Evolutionary conservation across 1,140 invertebrate genomes (phyloP).

Genomic region (Dendrolimus kikuchii): DNA sequence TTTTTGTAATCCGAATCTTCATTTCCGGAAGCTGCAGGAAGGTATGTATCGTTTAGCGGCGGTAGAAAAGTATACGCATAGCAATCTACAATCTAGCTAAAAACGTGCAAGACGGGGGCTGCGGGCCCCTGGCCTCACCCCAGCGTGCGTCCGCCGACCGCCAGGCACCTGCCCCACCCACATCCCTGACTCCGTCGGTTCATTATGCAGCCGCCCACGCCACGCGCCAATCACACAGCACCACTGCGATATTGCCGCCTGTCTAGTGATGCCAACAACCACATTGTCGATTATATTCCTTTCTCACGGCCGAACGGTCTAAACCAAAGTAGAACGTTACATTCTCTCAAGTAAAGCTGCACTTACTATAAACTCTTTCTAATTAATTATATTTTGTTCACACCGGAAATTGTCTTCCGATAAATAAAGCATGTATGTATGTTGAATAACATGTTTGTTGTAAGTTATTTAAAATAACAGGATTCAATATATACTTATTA

Average conservation of each 20-base stretch:
- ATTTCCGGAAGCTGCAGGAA: too few relatives aligned
- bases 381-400: too few relatives aligned
- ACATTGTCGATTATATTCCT: slow-evolving; percentile 22
- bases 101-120: slow-evolving; percentile 24
- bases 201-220: slow-evolving; percentile 62
- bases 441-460: too few relatives aligned
- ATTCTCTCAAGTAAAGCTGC: too few relatives aligned
- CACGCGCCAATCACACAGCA: slow-evolving; percentile 60
- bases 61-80: too few relatives aligned
- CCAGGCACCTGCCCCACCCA: slow-evolving; percentile 17
- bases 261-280: slow-evolving; percentile 44
- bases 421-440: slow-evolving; percentile 1
- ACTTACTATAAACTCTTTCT: too few relatives aligned
- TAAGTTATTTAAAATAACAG: too few relatives aligned
- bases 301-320: too few relatives aligned
- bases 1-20: too few relatives aligned
- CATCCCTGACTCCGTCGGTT: slow-evolving; percentile 28
- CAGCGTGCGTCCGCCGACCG: slow-evolving; percentile 9
- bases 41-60: too few relatives aligned
- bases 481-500: too few relatives aligned
- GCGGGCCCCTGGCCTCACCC: not conserved
- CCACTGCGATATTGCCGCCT: slow-evolving; percentile 56
- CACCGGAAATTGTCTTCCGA: slow-evolving; percentile 1
- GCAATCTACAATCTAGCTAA: slow-evolving; percentile 32
- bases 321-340: too few relatives aligned